phyloP scores from a whole-genome alignment of 2,888 invertebrate species.

The Meghimatium bilineatum region DNA sequence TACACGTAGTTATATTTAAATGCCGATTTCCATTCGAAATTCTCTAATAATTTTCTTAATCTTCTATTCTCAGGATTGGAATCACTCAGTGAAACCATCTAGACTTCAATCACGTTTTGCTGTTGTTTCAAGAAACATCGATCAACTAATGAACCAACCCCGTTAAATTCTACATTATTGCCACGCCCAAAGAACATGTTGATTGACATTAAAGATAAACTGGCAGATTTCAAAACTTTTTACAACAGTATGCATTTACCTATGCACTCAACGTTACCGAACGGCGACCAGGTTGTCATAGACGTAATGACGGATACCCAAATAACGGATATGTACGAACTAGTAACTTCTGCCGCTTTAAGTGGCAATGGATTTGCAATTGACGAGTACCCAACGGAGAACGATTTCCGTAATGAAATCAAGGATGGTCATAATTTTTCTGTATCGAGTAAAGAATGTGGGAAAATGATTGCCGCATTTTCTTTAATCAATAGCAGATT shows the following conservation, averaged over 20 bases:
- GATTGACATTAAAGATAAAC: not conserved
- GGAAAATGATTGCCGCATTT: constrained; percentile 56
- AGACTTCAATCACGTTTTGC: not conserved
- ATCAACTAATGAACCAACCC: not conserved
- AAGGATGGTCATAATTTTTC: constrained; percentile 52
- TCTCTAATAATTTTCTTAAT: not conserved
- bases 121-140: not conserved
- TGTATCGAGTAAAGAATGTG: constrained; percentile 41
- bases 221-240: not conserved
- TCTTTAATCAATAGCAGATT: constrained; percentile 57
- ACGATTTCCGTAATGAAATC: constrained; percentile 57
- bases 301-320: constrained; percentile 54
- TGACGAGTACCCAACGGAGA: constrained; percentile 57
- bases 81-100: not conserved
- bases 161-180: not conserved
- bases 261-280: constrained; percentile 51
- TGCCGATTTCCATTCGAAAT: too few relatives aligned
- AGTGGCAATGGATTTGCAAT: constrained; percentile 57
- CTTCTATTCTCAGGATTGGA: not conserved
- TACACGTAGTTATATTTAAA: too few relatives aligned
- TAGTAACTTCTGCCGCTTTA: constrained; percentile 54
- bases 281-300: constrained; percentile 53
- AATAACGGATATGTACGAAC: constrained; percentile 54
- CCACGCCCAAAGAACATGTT: not conserved
- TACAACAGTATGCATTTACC: constrained; percentile 50